Base-by-base conservation (phyloP, 1,140 invertebrate genomes). In the Drosophila trapezifrons region DNA sequence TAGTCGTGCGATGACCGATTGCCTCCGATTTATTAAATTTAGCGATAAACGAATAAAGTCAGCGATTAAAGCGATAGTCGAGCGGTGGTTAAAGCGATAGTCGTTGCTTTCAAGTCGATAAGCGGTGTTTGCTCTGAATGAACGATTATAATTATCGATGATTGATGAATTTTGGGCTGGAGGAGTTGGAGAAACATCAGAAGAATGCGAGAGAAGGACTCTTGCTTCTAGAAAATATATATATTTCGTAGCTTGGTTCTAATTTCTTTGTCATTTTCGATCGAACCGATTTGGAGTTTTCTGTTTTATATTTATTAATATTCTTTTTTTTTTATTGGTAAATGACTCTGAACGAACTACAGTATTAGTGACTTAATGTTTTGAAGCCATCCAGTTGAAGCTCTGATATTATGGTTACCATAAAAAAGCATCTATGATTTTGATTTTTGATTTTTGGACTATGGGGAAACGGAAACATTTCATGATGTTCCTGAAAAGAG, bases 401-500 rank as follows among this genome's bases (percentile, higher is more conserved):
- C 56, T 65, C 38, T 65, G 56, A 60, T n/a, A n/a, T 65, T 62
- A 65, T 62, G 62, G 56, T 60, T 60, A 65, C 62, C 60, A 64
- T 51, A 67, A 67, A 64, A 20, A 65, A 46, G 65, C 43, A 22
- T 59, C 37, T 62, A 45, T 57, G 55, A 40, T 57, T 64, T 59
- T 29, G 22, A 22, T 60, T 58, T 58, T 45, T 27, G 25, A 45
- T 45, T 58, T 58, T 58, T 58, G 56, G 27, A 62, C 62, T 65
- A 62, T 32, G 29, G 17, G 55, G 56, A 43, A 35, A 65, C 29
- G 56, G 65, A 69, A 69, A 69, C 62, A 66, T 66, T 69, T 69
- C 43, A 66, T 69, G 65, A 67, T 69, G 65, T 69, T 52, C 63
- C 65, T 69, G 65, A 69, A 69, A 69, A 37, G 65, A 69, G 29